A percentile compares a stretch with the other conserved stretches of the same genome.
Evolutionary conservation across 2,888 invertebrate species (phyloP).

Genomic region (Agonum fuliginosum): DNA sequence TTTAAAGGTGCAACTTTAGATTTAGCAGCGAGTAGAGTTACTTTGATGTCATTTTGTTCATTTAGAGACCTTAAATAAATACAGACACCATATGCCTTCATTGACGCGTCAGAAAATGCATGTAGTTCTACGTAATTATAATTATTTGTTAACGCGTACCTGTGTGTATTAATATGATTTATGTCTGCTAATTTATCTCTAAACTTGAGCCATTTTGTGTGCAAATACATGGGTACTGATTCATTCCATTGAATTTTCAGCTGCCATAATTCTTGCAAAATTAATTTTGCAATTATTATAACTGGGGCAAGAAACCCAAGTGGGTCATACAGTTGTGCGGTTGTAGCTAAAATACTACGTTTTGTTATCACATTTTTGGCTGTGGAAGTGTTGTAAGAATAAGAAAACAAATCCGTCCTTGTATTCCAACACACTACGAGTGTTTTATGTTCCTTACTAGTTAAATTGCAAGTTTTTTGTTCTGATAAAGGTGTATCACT

Average conservation of each 20-base stretch:
- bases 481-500: neutral
- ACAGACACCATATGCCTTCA: conserved; percentile 62
- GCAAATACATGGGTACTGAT: conserved; percentile 50
- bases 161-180: conserved; percentile 40
- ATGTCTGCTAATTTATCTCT: conserved; percentile 20
- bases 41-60: conserved; percentile 4
- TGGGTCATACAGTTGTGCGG: conserved; percentile 65
- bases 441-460: neutral
- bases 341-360: conserved; percentile 62
- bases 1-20: conserved; percentile 64
- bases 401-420: neutral
- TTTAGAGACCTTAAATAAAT: conserved; percentile 61
- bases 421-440: neutral
- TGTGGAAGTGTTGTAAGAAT: neutral
- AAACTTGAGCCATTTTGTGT: conserved; percentile 51
- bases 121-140: conserved; percentile 57
- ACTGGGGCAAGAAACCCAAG: conserved; percentile 63
- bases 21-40: conserved; percentile 61
- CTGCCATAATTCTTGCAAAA: conserved; percentile 64
- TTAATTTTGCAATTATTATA: conserved; percentile 61
- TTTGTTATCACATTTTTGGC: conserved; percentile 62
- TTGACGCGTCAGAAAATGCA: too few relatives aligned
- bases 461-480: neutral
- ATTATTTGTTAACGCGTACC: conserved; percentile 2
- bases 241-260: conserved; percentile 64